These are phyloP conservation scores for Geotrypetes seraphini DNA, from an alignment of 2,797 vertebrate genomes.

Conservation along the genomic window DNA sequence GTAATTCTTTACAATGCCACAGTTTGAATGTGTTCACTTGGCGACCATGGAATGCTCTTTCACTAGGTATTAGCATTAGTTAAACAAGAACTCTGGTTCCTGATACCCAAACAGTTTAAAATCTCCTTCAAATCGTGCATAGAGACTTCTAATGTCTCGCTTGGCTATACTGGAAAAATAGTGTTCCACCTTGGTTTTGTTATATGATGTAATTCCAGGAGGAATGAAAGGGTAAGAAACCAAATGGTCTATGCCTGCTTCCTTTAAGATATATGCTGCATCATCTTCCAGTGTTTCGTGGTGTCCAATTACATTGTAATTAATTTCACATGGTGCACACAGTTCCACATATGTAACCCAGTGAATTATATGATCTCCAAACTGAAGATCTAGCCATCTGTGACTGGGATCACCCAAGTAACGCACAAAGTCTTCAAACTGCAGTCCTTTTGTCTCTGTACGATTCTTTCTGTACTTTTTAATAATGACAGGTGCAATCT, in stretches of 20 bases:
- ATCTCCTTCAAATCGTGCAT: constrained; percentile 78
- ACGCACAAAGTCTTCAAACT: constrained; percentile 94
- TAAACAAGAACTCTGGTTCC: constrained; percentile 79
- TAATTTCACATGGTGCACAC: constrained; percentile 87
- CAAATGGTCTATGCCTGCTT: constrained; percentile 72
- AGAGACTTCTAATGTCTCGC: constrained; percentile 78
- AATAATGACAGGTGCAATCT: constrained; percentile 89
- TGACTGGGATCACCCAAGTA: constrained; percentile 85
- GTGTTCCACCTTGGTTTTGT: constrained; percentile 81
- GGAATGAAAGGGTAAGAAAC: constrained; percentile 93
- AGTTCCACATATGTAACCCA: constrained; percentile 88
- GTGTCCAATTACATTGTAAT: constrained; percentile 80
- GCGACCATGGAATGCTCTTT: no score
- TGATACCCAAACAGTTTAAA: constrained; percentile 88
- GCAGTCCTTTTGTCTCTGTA: constrained; percentile 67
- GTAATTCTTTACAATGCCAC: no score
- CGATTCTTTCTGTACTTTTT: constrained; percentile 81
- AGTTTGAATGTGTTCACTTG: no score
- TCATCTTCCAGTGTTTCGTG: constrained; percentile 90
- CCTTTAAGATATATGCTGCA: constrained; percentile 76
- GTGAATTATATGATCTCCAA: constrained; percentile 90
- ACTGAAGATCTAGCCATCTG: constrained; percentile 76
- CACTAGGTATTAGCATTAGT: no score
- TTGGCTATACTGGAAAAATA: constrained; percentile 87
- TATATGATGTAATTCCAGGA: constrained; percentile 85